Conservation (phyloP, 1,140 invertebrate genomes). For the Zelostemma sp. region DNA sequence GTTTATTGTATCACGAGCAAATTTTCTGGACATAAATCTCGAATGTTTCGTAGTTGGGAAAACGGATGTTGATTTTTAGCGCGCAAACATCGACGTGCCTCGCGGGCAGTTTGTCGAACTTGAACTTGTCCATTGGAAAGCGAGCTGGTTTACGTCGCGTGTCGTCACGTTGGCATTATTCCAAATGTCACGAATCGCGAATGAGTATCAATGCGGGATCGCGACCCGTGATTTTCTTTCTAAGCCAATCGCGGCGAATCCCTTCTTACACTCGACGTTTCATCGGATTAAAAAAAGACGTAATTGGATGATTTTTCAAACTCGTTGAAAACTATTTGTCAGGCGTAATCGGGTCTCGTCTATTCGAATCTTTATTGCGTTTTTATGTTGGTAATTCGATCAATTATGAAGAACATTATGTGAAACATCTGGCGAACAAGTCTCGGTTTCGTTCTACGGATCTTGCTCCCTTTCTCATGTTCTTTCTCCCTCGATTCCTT, state of each 20-base stretch:
- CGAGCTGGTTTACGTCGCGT: conserved; percentile 9
- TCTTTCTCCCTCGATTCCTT: conserved; percentile 7
- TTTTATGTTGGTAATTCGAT: neutral
- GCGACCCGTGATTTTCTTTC: neutral
- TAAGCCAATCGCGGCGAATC: too few relatives aligned
- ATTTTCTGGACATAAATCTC: too few relatives aligned
- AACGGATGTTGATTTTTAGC: too few relatives aligned
- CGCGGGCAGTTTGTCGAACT: conserved; percentile 51
- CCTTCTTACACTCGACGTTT: too few relatives aligned
- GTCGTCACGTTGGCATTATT: conserved; percentile 37
- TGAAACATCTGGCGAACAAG: conserved; percentile 2
- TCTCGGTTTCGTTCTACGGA: conserved; percentile 10
- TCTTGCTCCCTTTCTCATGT: conserved; percentile 4
- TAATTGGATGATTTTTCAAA: neutral
- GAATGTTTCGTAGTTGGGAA: too few relatives aligned
- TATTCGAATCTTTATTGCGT: neutral
- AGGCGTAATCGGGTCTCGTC: neutral
- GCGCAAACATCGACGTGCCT: too few relatives aligned
- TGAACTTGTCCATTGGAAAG: conserved; percentile 43
- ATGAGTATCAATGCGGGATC: neutral
- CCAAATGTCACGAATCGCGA: conserved; percentile 37
- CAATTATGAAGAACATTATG: neutral
- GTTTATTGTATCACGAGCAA: too few relatives aligned
- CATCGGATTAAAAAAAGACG: neutral
- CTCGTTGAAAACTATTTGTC: neutral